Evolutionary conservation across 2,888 invertebrate species (phyloP).

Genomic region (Scaptodrosophila latifasciaeformis): DNA sequence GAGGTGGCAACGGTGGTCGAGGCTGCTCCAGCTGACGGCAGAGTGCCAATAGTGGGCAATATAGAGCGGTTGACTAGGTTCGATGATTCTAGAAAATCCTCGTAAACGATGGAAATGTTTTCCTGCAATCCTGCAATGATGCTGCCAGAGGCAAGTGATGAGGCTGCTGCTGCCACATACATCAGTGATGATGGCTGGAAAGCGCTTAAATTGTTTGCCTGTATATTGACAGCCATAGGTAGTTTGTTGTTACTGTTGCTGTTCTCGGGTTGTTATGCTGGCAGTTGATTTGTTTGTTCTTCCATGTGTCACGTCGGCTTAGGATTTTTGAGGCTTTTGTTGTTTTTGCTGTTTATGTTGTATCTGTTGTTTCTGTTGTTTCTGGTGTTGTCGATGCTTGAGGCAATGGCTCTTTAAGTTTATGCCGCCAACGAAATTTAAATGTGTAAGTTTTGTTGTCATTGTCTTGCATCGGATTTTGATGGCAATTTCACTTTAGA

Average conservation of each 20-base stretch:
- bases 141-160: slow-evolving; percentile 48
- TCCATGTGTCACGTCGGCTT: slow-evolving; percentile 2
- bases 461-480: slow-evolving; percentile 29
- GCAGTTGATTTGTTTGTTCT: background rate
- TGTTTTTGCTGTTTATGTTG: slow-evolving; percentile 20
- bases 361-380: background rate
- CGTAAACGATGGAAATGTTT: slow-evolving; percentile 50
- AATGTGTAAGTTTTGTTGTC: slow-evolving; percentile 24
- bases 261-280: slow-evolving; percentile 9
- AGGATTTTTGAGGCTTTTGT: slow-evolving; percentile 19
- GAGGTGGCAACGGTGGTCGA: background rate
- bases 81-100: slow-evolving; percentile 41
- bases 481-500: background rate
- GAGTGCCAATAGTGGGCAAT: background rate
- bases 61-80: slow-evolving; percentile 28
- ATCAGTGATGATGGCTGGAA: slow-evolving; percentile 49
- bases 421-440: slow-evolving; percentile 33
- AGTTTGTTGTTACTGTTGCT: background rate
- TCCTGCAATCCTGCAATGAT: slow-evolving; percentile 35
- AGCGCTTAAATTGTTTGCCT: slow-evolving; percentile 32
- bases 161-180: slow-evolving; percentile 58
- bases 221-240: slow-evolving; percentile 46
- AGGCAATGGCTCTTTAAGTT: slow-evolving; percentile 4
- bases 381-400: slow-evolving; percentile 2
- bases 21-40: background rate